A percentile compares a stretch with the other conserved stretches of the same genome.
Evolutionary conservation across 2,113 vertebrate species (phyloP).

Genomic region (Oryzias woworae): DNA sequence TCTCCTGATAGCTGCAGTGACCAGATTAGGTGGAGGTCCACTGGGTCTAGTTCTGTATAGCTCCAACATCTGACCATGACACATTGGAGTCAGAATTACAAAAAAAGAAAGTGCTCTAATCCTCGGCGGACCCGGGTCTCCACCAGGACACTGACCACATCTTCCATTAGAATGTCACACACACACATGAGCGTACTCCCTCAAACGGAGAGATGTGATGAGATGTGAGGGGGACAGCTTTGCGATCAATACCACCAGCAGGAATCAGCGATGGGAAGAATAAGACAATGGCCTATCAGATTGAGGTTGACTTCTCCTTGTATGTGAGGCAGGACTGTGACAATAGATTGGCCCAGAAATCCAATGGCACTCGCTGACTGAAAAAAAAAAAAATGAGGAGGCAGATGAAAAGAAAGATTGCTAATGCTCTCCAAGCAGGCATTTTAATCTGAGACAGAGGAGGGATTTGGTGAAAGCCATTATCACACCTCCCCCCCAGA

Average conservation of each 20-base stretch:
- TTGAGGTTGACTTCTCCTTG: constrained; percentile 89
- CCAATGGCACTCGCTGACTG: constrained; percentile 79
- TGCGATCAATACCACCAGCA: constrained; percentile 82
- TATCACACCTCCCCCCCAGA: constrained; percentile 75
- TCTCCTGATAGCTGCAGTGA: constrained; percentile 54
- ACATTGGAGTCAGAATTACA: constrained; percentile 15
- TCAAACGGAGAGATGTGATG: constrained; percentile 74
- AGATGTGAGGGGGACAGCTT: constrained; percentile 69
- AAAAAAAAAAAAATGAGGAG: constrained; percentile 64
- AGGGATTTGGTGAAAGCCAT: constrained; percentile 91
- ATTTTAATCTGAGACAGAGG: constrained; percentile 90
- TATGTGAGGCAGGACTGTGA: constrained; percentile 77
- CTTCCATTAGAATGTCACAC: constrained; percentile 50
- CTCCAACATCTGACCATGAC: not conserved
- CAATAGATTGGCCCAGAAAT: constrained; percentile 88
- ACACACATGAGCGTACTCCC: constrained; percentile 30
- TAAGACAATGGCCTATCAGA: constrained; percentile 90
- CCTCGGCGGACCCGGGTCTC: constrained; percentile 24
- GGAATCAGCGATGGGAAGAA: constrained; percentile 83
- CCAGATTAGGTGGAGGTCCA: constrained; percentile 48
- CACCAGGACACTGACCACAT: constrained; percentile 49
- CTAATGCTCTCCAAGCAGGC: constrained; percentile 84
- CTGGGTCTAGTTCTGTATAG: constrained; percentile 35
- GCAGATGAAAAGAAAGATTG: constrained; percentile 83
- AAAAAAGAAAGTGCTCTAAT: constrained; percentile 19